Conservation (phyloP, 2,888 invertebrate genomes). For the Spodoptera exigua region DNA sequence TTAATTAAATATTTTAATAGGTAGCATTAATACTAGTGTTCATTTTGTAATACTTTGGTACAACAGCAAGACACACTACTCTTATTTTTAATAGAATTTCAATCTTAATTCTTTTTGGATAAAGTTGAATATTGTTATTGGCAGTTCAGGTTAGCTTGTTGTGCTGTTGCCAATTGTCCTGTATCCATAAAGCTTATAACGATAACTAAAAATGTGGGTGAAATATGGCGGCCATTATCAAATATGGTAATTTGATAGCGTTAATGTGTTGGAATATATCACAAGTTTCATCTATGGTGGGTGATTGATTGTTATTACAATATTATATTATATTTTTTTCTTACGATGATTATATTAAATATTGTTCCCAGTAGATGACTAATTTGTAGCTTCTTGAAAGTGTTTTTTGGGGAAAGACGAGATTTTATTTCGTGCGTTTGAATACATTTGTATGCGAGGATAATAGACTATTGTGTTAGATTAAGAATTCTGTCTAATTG, state of each 20-base stretch:
- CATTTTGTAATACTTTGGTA: conserved; percentile 10
- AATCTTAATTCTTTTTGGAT: no score
- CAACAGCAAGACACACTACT: no score
- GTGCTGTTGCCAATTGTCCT: conserved; percentile 2
- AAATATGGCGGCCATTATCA: conserved; percentile 42
- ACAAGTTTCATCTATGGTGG: neutral
- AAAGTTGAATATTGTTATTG: no score
- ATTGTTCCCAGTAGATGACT: conserved; percentile 19
- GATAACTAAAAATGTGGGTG: conserved; percentile 18
- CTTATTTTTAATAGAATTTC: no score
- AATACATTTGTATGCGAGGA: neutral
- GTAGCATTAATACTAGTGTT: conserved; percentile 22
- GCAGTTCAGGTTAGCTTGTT: no score
- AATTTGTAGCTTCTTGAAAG: conserved; percentile 22
- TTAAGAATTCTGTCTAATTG: neutral
- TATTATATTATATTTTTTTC: conserved; percentile 11
- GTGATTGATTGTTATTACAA: conserved; percentile 20
- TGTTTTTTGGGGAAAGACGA: conserved; percentile 4
- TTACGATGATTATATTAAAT: conserved; percentile 13
- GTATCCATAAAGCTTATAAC: conserved; percentile 16
- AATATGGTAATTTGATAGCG: conserved; percentile 42
- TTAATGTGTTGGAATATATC: conserved; percentile 13
- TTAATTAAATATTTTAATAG: conserved; percentile 44
- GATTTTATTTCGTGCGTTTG: conserved; percentile 2
- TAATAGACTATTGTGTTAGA: neutral